Conservation (phyloP, 2,888 invertebrate species). For the Dromius quadrimaculatus region DNA sequence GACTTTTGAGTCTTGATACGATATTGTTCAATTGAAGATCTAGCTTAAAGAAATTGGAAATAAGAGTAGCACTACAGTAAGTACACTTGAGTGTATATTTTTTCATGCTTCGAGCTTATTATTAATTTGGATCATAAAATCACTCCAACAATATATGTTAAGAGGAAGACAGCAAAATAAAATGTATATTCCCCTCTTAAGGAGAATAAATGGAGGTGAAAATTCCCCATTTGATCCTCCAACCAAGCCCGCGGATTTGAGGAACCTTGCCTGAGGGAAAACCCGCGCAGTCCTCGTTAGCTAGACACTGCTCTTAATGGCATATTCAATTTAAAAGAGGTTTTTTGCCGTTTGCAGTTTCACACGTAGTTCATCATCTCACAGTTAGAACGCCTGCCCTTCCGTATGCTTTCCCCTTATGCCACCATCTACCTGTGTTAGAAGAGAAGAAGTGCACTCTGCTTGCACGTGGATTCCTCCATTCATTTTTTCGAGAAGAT, state of each 20-base stretch:
- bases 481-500: conserved; percentile 45
- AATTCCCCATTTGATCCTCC: no score
- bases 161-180: background rate
- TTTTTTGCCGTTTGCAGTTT: conserved; percentile 60
- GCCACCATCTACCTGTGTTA: background rate
- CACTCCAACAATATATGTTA: background rate
- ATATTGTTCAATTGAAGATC: no score
- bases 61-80: no score
- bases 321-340: conserved; percentile 61
- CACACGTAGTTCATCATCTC: conserved; percentile 61
- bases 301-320: conserved; percentile 60
- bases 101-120: no score
- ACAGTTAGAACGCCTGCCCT: conserved; percentile 46
- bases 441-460: conserved; percentile 23
- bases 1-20: no score
- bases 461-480: conserved; percentile 38
- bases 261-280: conserved; percentile 37
- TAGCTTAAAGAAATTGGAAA: no score
- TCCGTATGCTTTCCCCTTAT: conserved; percentile 20
- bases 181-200: background rate
- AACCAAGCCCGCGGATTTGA: no score
- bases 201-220: background rate
- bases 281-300: conserved; percentile 57
- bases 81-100: no score
- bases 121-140: no score